A percentile compares a stretch with the other conserved stretches of the same genome.
Evolutionary conservation across 2,888 invertebrate genomes (phyloP).

Genomic region (Pristionchus mayeri): DNA sequence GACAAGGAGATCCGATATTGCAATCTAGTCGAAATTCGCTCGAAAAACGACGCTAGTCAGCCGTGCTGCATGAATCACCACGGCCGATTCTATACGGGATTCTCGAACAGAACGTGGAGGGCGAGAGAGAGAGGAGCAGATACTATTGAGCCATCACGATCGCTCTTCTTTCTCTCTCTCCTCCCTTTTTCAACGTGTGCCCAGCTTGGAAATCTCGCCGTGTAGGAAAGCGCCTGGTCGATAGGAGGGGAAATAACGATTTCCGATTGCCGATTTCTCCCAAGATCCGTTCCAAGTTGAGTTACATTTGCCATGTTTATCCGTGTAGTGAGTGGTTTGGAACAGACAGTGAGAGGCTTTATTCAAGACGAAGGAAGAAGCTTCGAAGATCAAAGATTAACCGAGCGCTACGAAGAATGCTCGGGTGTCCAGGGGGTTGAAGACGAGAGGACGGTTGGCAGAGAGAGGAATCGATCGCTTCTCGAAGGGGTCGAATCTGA

Average conservation of each 20-base stretch:
- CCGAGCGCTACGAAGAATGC: slow-evolving; percentile 48
- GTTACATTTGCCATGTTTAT: no score
- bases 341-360: not conserved
- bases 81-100: not conserved
- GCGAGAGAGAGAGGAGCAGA: slow-evolving; percentile 31
- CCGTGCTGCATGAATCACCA: not conserved
- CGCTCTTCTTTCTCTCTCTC: slow-evolving; percentile 36
- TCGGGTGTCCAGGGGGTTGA: slow-evolving; percentile 16
- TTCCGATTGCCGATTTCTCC: not conserved
- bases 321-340: not conserved
- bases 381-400: not conserved
- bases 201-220: slow-evolving; percentile 41
- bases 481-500: slow-evolving; percentile 49
- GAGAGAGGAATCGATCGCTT: slow-evolving; percentile 55
- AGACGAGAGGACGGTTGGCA: not conserved
- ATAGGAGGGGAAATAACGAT: not conserved
- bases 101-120: slow-evolving; percentile 18
- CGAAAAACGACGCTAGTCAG: slow-evolving; percentile 3
- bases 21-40: no score
- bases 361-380: not conserved
- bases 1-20: no score
- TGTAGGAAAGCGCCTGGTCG: not conserved
- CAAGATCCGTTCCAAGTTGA: not conserved
- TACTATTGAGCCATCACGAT: slow-evolving; percentile 37
- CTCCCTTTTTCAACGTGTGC: slow-evolving; percentile 42